Base-by-base conservation (phyloP, 2,113 vertebrate species). In the Conger conger region DNA sequence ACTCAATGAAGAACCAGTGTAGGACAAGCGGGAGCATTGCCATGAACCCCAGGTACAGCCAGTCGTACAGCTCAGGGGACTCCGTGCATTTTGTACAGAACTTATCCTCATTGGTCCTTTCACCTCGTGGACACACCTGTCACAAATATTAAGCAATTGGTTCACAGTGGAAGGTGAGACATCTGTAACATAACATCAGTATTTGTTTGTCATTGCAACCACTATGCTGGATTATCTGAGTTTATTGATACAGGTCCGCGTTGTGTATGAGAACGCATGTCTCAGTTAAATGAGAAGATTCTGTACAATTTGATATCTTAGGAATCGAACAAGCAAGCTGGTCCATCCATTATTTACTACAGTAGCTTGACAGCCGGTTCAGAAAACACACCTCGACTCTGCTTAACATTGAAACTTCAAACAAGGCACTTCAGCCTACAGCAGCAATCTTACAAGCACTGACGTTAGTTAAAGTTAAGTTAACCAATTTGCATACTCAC, bases 1-100 rank as follows among this genome's bases (percentile, higher is more conserved):
- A 99, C 87, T 99, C 98, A 9, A 99, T 98, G 85, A 99, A 99
- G 94, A 99, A 99, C 98, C 98, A 99, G 90, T 99, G 98, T 81
- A 99, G 89, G 33, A 99, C 95, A 0, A 99, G 93, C 0, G 98
- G 98, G 3, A 99, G 92, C 97, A 99, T 96, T 42, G 97, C 98
- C 98, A 99, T 99, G 88, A 99, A 99, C 68, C 98, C 98, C 54
- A 99, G 94, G 57, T 99, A 99, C 0, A 99, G 96, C 98, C 98
- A 99, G 77, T 99, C 98, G 5, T 99, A 99, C 42, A 97, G 96
- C 79, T 98, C 97, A 0, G 98, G 98, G 13, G 94, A 95, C 3
- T 93, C 97, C 0, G 73, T 80, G 83, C 98, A 99, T 7, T 94
- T 95, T 54, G 96, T 89, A 83, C 98, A 99, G 57, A 98, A 95